These are phyloP conservation scores for Gymnothorax reevesii DNA, from an alignment of 2,797 vertebrate genomes.

Conservation along the genomic window DNA sequence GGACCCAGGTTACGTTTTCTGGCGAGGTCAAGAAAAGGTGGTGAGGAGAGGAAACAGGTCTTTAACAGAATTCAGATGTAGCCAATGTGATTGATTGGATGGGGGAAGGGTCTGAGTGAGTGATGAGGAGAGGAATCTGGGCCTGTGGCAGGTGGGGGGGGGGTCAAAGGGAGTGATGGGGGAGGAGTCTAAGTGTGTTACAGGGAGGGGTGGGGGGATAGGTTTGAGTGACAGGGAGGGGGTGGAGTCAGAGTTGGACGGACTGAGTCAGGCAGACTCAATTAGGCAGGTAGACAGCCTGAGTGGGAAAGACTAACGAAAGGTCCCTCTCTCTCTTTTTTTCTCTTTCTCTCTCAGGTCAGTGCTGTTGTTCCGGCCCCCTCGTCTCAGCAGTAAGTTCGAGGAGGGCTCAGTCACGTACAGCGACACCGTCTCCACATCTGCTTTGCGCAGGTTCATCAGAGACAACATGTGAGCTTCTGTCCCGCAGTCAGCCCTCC, in stretches of 20 bases:
- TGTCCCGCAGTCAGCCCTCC: background rate
- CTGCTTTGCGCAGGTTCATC: constrained; percentile 70
- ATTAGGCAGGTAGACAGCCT: background rate
- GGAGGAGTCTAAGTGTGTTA: background rate
- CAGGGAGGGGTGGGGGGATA: background rate
- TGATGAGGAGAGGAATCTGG: constrained; percentile 7
- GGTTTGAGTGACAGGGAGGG: background rate
- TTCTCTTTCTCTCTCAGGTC: constrained; percentile 47
- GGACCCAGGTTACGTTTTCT: too few relatives aligned
- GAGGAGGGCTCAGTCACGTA: constrained; percentile 64
- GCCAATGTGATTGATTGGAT: too few relatives aligned
- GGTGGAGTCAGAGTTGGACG: background rate
- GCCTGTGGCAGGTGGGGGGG: too few relatives aligned
- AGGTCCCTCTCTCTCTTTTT: background rate
- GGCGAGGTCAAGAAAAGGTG: too few relatives aligned
- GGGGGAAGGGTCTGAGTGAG: constrained; percentile 60
- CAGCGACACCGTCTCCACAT: constrained; percentile 58
- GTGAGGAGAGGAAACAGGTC: too few relatives aligned
- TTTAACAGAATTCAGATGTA: too few relatives aligned
- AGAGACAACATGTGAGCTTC: constrained; percentile 68
- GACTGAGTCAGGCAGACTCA: background rate
- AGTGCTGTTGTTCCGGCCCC: constrained; percentile 69
- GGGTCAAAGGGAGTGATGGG: background rate
- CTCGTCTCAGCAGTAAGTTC: constrained; percentile 66
- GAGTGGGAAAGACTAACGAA: too few relatives aligned